phyloP scores from a whole-genome alignment of 2,888 invertebrate species.

The Drosophila paucipuncta region DNA sequence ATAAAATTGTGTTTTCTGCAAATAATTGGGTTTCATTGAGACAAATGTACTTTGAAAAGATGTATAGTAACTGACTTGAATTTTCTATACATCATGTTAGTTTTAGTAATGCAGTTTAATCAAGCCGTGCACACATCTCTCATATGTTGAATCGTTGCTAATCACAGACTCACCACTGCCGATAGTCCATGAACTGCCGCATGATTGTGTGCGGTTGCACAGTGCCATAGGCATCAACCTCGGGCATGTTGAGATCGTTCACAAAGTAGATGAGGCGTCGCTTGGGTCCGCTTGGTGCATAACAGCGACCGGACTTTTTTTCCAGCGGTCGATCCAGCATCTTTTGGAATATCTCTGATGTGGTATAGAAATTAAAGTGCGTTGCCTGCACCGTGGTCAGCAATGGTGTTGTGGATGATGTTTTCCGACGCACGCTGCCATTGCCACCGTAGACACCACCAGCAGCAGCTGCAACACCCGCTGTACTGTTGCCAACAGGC shows the following conservation, averaged over 20 bases:
- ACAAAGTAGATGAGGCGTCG: slow-evolving; percentile 95
- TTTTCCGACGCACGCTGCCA: slow-evolving; percentile 70
- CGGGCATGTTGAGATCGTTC: slow-evolving; percentile 99
- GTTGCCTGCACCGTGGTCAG: slow-evolving; percentile 80
- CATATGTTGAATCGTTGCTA: background rate
- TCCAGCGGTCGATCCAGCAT: slow-evolving; percentile 96
- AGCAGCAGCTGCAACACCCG: background rate
- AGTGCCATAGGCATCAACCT: slow-evolving; percentile 97
- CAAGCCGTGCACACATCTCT: background rate
- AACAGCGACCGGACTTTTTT: slow-evolving; percentile 97
- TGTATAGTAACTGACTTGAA: background rate
- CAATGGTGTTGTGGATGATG: slow-evolving; percentile 85
- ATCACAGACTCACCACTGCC: slow-evolving; percentile 90
- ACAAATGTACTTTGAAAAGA: background rate
- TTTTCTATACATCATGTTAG: background rate
- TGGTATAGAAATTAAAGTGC: slow-evolving; percentile 95
- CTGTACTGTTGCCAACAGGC: slow-evolving; percentile 5
- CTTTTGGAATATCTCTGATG: slow-evolving; percentile 95
- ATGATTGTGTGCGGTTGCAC: slow-evolving; percentile 98
- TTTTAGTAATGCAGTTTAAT: background rate
- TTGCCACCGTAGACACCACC: slow-evolving; percentile 15
- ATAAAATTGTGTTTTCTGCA: background rate
- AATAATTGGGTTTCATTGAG: background rate
- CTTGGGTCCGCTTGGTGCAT: slow-evolving; percentile 94
- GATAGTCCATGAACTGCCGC: slow-evolving; percentile 96